These are phyloP conservation scores for Anser cygnoides DNA, from an alignment of 2,113 vertebrate genomes.

Conservation along the genomic window DNA sequence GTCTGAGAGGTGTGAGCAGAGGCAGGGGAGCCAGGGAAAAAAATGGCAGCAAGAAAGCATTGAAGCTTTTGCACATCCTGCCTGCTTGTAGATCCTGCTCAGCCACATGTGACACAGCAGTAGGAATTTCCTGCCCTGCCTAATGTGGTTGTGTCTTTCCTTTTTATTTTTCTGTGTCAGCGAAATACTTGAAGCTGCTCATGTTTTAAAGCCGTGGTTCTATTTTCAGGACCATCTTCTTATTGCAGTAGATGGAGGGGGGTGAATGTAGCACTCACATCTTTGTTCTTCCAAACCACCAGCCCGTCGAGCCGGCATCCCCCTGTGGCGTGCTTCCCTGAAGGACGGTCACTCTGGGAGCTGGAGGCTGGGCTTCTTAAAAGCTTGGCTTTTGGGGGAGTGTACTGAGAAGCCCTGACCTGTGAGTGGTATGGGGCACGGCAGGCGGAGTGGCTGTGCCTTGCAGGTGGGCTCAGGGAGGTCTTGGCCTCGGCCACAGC, in stretches of 20 bases:
- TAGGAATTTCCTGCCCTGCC: neutral
- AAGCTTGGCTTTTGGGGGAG: neutral
- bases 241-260: fast-evolving
- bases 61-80: neutral
- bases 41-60: neutral
- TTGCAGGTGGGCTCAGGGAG: neutral
- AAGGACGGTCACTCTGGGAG: neutral
- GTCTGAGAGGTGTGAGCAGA: neutral
- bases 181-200: fast-evolving
- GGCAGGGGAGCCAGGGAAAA: neutral
- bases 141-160: neutral
- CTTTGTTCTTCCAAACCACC: neutral
- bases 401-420: neutral
- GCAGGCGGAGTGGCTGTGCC: fast-evolving
- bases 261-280: fast-evolving
- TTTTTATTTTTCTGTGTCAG: neutral
- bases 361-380: neutral
- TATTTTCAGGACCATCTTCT: neutral
- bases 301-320: neutral
- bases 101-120: neutral
- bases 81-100: neutral
- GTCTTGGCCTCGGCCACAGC: too few relatives aligned
- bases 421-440: neutral
- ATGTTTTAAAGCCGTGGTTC: fast-evolving
- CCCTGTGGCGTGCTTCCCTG: too few relatives aligned